phyloP scores from a whole-genome alignment of 2,797 vertebrate genomes.

The Setipinna tenuifilis region DNA sequence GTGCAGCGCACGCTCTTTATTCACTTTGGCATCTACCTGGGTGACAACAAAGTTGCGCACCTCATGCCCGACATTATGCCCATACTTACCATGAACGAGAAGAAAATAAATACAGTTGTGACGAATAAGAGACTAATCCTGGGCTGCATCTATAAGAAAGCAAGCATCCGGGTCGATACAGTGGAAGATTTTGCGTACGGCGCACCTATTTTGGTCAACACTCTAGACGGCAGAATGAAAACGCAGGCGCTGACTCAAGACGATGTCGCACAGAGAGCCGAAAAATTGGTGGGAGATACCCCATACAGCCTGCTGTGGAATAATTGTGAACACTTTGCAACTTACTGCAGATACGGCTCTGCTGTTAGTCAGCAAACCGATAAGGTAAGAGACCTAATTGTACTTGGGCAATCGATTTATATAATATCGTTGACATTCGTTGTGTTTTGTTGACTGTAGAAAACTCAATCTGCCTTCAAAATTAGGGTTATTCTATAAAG shows the following conservation, averaged over 20 bases:
- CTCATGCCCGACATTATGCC: constrained; percentile 95
- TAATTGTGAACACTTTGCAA: constrained; percentile 96
- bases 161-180: constrained; percentile 88
- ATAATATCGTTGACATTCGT: background rate
- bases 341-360: constrained; percentile 87
- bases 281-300: constrained; percentile 79
- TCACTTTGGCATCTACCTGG: constrained; percentile 94
- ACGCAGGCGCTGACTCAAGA: constrained; percentile 73
- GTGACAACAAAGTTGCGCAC: constrained; percentile 89
- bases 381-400: constrained; percentile 70
- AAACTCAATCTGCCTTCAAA: too few species aligned
- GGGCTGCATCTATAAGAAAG: constrained; percentile 82
- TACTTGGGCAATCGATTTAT: background rate
- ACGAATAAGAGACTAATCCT: constrained; percentile 88
- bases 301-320: constrained; percentile 93
- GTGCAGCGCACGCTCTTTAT: constrained; percentile 89
- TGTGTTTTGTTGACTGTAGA: background rate
- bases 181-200: constrained; percentile 93
- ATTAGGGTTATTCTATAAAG: too few species aligned
- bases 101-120: constrained; percentile 76
- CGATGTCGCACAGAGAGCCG: constrained; percentile 83
- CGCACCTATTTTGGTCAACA: constrained; percentile 81
- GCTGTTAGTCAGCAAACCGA: constrained; percentile 85
- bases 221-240: constrained; percentile 73
- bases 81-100: constrained; percentile 72